Base-by-base conservation (phyloP, 2,113 vertebrate genomes). In the Zeus faber region DNA sequence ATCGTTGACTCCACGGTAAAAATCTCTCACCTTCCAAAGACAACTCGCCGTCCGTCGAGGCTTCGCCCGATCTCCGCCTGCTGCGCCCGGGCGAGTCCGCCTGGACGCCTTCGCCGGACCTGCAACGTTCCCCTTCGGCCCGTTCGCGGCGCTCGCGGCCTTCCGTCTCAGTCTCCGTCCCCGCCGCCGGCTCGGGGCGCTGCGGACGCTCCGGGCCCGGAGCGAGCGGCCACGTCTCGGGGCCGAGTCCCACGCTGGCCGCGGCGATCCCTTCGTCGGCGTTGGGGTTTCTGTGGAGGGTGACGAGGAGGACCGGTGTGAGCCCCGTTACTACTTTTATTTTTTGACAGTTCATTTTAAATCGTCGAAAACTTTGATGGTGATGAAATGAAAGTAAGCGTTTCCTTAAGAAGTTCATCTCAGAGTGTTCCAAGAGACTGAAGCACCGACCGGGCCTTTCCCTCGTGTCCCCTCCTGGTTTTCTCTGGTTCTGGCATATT, bases 191-290 rank as follows among this genome's bases (percentile, higher is more conserved):
- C 25, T 72, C 59, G 13, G 40, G 65, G 16, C 77, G 72, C 41
- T 84, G 87, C 58, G 82, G 87, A 62, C 65, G 68, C 52, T 71
- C 26, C 13, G 76, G 79, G 31, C 64, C 84, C 74, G 80, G 87
- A 80, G 91, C 88, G 54, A 93, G 88, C 7, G 90, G 91, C 87
- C 87, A 91, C 54, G 65, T 88, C 23, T 92, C 91, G 89, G 70
- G 49, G 79, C 80, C 53, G 85, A 84, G 83, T 59, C 82, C 86
- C n/a, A 88, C 80, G 76, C 90, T 87, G 6, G 79, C n/a, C 1
- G 84, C 85, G 62, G 83, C 56, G 46, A 83, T 73, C 54, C 91
- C 90, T 41, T 85, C 89, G 1, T 77, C 72, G 2, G 79, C 76
- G 73, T 87, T 71, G 9, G 63, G 18, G 26, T 76, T 70, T 65